Evolutionary conservation across 2,888 invertebrate species (phyloP), one percentile per base, ranked within the genome.

Genomic region (Chloromyia formosa): DNA sequence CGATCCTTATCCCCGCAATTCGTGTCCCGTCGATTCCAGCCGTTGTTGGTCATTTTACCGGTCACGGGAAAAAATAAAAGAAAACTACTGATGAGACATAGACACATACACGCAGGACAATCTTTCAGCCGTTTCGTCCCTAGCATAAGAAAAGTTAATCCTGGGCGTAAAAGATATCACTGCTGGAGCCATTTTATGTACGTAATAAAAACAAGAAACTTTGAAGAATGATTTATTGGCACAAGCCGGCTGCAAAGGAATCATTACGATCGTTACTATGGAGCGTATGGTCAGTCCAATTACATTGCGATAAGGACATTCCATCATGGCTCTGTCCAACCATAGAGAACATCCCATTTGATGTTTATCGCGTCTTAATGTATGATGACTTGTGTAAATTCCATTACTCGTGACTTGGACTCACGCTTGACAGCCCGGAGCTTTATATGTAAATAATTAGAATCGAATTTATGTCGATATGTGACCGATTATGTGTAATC

Each of bases 181-280:
- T 22, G 7, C 27, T 35, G 27, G 2, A 35, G 27, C 27, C 27
- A 35, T 35, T 35, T 35, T 20, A 18, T 35, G 49, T 42, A 66
- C 10, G 20, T 14, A 66, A 66, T 49, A 49, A 66, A 66, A 49
- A 49, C 66, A 66, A 60, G 10, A 66, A 49, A 66, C 20, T 66
- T 66, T 45, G 66, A 66, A 66, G 66, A 66, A 66, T 66, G 66
- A 66, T 66, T 66, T 66, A 66, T 66, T 66, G 66, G 49, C 49
- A 49, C 49, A 20, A 18, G n/a, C n/a, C 14, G 53, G 2, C 53
- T n/a, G 3, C 9, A 18, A 58, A 66, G 49, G 23, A 66, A 20
- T 66, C 66, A 49, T 66, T 66, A 66, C 10, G 42, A 49, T 45
- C 49, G 3, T 22, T 35, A 7, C 27, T 35, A 35, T 35, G 4